These are phyloP conservation scores for Lamprologus tigripictilis DNA, from an alignment of 2,113 vertebrate species.

Conservation along the genomic window DNA sequence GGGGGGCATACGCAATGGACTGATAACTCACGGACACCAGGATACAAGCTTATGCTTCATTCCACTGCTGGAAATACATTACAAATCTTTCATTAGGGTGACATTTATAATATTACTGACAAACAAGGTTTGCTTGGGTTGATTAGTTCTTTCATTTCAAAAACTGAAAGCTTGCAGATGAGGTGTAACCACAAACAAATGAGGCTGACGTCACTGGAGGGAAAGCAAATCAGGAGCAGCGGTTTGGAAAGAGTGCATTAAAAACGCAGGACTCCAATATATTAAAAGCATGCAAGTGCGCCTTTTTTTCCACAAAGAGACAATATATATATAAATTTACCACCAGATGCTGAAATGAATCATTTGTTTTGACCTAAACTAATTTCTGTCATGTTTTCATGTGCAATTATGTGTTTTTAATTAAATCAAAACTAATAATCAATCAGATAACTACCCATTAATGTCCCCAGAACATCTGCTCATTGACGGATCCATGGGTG, in stretches of 20 bases:
- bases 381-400: constrained; percentile 59
- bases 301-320: background rate
- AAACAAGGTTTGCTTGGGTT: constrained; percentile 1
- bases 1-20: background rate
- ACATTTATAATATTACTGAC: constrained; percentile 9
- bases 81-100: constrained; percentile 24
- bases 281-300: background rate
- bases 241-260: background rate
- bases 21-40: constrained; percentile 37
- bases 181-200: constrained; percentile 3
- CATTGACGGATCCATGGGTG: background rate
- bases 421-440: constrained; percentile 64
- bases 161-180: background rate
- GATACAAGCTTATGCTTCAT: constrained; percentile 14
- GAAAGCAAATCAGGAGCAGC: background rate
- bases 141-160: constrained; percentile 17
- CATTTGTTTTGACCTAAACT: constrained; percentile 65
- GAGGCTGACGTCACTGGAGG: background rate
- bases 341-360: constrained; percentile 36
- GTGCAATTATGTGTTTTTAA: constrained; percentile 56
- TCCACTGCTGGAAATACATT: background rate
- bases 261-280: background rate
- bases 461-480: constrained; percentile 62
- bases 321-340: background rate
- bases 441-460: constrained; percentile 47